Evolutionary conservation across 53 echinoderm and acorn worm species (phyloP).

Genomic region (Luidia sarsii): DNA sequence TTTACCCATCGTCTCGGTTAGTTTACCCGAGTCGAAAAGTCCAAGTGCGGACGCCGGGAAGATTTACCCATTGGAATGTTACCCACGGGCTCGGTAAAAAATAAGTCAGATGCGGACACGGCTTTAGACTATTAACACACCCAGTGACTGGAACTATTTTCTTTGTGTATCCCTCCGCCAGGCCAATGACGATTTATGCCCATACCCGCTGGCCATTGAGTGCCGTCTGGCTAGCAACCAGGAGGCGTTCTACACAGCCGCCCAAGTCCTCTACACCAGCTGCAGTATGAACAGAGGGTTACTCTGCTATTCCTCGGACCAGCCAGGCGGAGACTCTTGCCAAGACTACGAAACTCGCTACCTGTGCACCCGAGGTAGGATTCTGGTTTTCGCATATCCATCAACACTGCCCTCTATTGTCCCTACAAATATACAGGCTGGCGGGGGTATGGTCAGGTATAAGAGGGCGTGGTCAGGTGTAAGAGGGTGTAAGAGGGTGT

Average conservation of each 20-base stretch:
- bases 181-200: constrained; percentile 44
- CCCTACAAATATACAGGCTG: neutral
- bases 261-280: constrained; percentile 55
- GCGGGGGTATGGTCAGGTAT: neutral
- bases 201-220: constrained; percentile 50
- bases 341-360: constrained; percentile 79
- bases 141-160: too few relatives aligned
- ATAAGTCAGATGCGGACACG: too few relatives aligned
- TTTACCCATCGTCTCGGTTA: too few relatives aligned
- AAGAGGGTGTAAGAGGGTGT: neutral
- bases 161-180: too few relatives aligned
- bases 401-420: neutral
- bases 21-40: too few relatives aligned
- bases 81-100: too few relatives aligned
- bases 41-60: too few relatives aligned
- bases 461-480: too few relatives aligned
- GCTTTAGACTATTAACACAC: too few relatives aligned
- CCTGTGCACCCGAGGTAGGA: constrained; percentile 76
- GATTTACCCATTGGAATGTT: too few relatives aligned
- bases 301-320: constrained; percentile 60
- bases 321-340: constrained; percentile 53
- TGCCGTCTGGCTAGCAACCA: constrained; percentile 68
- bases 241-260: constrained; percentile 50
- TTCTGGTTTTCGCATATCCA: neutral
- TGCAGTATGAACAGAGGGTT: constrained; percentile 63